Evolutionary conservation across 2,888 invertebrate genomes (phyloP), one percentile per base, ranked within the genome.

Genomic region (Parnassius orleans): DNA sequence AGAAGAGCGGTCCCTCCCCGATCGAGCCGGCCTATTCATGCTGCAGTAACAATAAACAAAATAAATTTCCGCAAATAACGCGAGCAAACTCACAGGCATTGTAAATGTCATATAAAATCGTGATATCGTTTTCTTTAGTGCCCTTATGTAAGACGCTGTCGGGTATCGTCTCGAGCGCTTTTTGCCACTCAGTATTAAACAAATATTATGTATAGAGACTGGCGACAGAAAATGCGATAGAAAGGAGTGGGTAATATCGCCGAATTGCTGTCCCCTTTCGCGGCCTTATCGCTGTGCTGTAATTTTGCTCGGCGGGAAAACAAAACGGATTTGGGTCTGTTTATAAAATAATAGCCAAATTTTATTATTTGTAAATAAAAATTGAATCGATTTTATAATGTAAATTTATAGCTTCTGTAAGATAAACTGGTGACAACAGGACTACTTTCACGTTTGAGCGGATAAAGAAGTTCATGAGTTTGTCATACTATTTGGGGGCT

Each of bases 171-270:
- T 53, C 41, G 53, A 59, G 53, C 46, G 46, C 42, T 53, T 59
- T 52, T 59, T 53, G 59, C 53, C 53, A 46, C 33, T 53, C 53
- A 7, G 44, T 59, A 59, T 59, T 59, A 53, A 59, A 59, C 53
- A 59, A 58, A 58, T 58, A 52, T 58, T 52, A 58, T 43, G n/a
- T 58, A 52, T 44, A 24, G 51, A 43, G 15, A 11, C 14, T 19
- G 41, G 41, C 53, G 53, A 15, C 15, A 12, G 10, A 11, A n/a
- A 41, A 33, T 44, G 46, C 53, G 51, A 59, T 59, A 52, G 58
- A 59, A 44, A 53, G 33, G 53, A 59, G 12, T 59, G 46, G 46
- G 53, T 53, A 46, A 59, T 59, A 53, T 59, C 46, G 19, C 14
- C 44, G 52, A 52, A 58, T 58, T 52, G 58, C 52, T 58, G 52